A percentile compares a stretch with the other conserved stretches of the same genome.
Conservation (phyloP, 2,113 vertebrate species). For the Melanotaenia duboulayi region DNA sequence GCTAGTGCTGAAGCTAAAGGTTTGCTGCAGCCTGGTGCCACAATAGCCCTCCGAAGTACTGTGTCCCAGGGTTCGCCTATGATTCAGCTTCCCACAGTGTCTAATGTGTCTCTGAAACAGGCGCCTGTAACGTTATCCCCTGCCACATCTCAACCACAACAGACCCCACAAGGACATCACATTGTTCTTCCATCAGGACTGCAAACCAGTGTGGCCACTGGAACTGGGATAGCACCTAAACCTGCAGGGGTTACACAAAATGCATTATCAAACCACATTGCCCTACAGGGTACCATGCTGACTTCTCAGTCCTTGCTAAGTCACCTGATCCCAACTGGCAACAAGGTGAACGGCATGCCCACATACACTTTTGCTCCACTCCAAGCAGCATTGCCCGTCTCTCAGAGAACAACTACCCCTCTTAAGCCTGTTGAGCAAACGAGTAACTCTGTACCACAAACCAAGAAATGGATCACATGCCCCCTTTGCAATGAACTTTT, state of each 20-base stretch:
- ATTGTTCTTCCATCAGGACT: slow-evolving; percentile 82
- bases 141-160: slow-evolving; percentile 36
- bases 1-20: slow-evolving; percentile 84
- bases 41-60: slow-evolving; percentile 73
- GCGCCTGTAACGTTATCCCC: slow-evolving; percentile 47
- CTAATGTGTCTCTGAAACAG: slow-evolving; percentile 66
- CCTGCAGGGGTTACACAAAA: slow-evolving; percentile 57
- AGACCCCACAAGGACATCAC: slow-evolving; percentile 72
- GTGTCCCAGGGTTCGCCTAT: slow-evolving; percentile 61
- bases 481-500: slow-evolving; percentile 95
- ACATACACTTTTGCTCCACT: slow-evolving; percentile 92
- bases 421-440: slow-evolving; percentile 76
- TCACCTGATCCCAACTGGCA: slow-evolving; percentile 94
- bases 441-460: slow-evolving; percentile 78
- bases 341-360: slow-evolving; percentile 94
- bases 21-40: slow-evolving; percentile 78
- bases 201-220: slow-evolving; percentile 75
- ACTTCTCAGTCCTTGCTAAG: slow-evolving; percentile 88
- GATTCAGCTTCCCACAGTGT: slow-evolving; percentile 62
- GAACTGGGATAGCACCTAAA: slow-evolving; percentile 77
- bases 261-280: slow-evolving; percentile 43
- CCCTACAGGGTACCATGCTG: slow-evolving; percentile 86
- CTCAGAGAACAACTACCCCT: slow-evolving; percentile 78
- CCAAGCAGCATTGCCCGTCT: slow-evolving; percentile 86
- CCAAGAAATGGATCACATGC: slow-evolving; percentile 97